Base-by-base conservation (phyloP, 2,797 vertebrate species). In the Pempheris klunzingeri region DNA sequence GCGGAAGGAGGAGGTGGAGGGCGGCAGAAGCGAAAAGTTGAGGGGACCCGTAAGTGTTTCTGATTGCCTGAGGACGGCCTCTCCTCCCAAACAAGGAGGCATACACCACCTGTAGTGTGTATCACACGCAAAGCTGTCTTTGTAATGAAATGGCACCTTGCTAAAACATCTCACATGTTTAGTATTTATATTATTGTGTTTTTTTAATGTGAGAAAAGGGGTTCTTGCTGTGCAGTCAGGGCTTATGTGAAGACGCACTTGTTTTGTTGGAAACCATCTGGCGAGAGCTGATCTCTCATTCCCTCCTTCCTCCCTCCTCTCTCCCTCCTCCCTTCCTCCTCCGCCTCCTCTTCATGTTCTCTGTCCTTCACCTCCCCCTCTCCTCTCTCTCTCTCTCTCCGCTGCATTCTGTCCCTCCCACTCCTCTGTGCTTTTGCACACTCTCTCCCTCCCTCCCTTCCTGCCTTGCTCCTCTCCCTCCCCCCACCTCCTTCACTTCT, bases 211-310 rank as follows among this genome's bases (percentile, higher is more conserved):
- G 46, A 61, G 32, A 71, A 77, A 18, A 18, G 24, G 50, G 49
- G 49, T 38, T 86, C n/a, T 66, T 44, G 55, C 32, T 73, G 4
- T 77, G 77, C 66, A 77, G 47, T 74, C 77, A 32, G 72, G 64
- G 88, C 82, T 89, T 84, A 82, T 87, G 74, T 77, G 86, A 87
- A 87, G 79, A 88, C 83, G 59, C 88, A 92, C 91, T 92, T 91
- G 93, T 94, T 91, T 91, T 90, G 92, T 92, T 93, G 85, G 91
- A 92, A 91, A 90, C 93, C 93, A 94, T 94, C 92, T 93, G 93
- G 90, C 86, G 88, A 80, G 83, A 91, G 87, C 92, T 93, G 88
- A 92, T 92, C 89, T 87, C 87, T 88, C 79, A 72, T 87, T 86
- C 87, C 78, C 79, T 82, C 65, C 63, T 59, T 60, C 71, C 66